A percentile compares a stretch with the other conserved stretches of the same genome.
Evolutionary conservation across 2,797 vertebrate species (phyloP).

Genomic region (Tympanoctomys barrerae): DNA sequence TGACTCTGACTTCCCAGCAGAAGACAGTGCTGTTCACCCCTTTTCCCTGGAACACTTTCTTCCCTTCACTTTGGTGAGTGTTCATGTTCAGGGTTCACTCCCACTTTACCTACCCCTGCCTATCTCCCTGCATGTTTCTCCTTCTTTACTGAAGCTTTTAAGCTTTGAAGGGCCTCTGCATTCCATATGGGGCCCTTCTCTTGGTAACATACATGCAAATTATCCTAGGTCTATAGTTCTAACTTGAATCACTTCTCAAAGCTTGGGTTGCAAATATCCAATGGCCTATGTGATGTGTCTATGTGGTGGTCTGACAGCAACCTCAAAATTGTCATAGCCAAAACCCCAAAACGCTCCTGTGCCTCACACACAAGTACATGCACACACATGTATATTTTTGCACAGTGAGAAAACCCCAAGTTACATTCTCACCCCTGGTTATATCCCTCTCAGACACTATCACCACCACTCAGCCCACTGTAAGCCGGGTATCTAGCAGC

Average conservation of each 20-base stretch:
- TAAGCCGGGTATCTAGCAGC: background rate
- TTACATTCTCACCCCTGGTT: accelerated
- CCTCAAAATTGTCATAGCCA: background rate
- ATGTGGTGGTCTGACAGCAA: too few species aligned
- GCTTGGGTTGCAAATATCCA: slow-evolving; percentile 35
- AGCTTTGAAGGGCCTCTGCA: background rate
- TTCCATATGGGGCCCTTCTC: background rate
- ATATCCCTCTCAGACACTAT: background rate
- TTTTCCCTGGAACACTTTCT: background rate
- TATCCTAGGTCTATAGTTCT: slow-evolving; percentile 42
- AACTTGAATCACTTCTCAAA: slow-evolving; percentile 57
- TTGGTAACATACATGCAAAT: slow-evolving; percentile 64
- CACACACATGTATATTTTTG: background rate
- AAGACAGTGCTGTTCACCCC: background rate
- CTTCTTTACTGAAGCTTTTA: slow-evolving; percentile 34
- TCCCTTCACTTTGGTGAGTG: background rate
- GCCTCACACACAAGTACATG: too few species aligned
- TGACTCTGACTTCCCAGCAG: background rate
- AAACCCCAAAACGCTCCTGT: background rate
- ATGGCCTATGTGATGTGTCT: background rate
- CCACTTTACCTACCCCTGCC: background rate
- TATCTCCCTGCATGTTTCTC: background rate
- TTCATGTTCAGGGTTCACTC: background rate
- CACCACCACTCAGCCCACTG: background rate
- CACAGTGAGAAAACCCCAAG: background rate